A percentile compares a stretch with the other conserved stretches of the same genome.
These are phyloP conservation scores for Notocelia uddmanniana DNA, from an alignment of 2,888 invertebrate genomes.

Conservation along the genomic window DNA sequence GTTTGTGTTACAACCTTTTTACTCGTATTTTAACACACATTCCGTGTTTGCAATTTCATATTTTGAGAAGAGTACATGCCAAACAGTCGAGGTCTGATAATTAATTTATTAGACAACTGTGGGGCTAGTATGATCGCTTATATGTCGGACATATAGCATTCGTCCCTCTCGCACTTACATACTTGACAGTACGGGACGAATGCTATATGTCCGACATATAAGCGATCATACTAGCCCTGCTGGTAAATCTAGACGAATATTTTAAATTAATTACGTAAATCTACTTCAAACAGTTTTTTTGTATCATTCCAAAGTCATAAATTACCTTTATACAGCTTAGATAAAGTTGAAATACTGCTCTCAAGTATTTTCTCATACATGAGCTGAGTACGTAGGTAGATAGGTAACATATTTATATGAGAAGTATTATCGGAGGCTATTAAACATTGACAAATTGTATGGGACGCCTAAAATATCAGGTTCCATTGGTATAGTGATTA, in stretches of 20 bases:
- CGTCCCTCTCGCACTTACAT: too few species aligned
- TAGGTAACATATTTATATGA: slow-evolving; percentile 42
- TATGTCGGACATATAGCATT: too few species aligned
- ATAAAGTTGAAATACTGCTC: slow-evolving; percentile 48
- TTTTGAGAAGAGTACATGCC: not conserved
- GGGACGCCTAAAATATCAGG: slow-evolving; percentile 54
- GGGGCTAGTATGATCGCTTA: too few species aligned
- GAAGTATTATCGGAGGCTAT: slow-evolving; percentile 50
- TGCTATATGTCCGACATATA: too few species aligned
- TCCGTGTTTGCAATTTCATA: slow-evolving; percentile 1
- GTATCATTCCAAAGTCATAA: slow-evolving; percentile 33
- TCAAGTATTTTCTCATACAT: slow-evolving; percentile 47
- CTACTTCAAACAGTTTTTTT: slow-evolving; percentile 31
- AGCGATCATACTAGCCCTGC: too few species aligned
- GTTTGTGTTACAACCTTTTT: slow-evolving; percentile 19
- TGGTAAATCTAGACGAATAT: slow-evolving; percentile 32
- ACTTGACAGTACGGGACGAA: too few species aligned
- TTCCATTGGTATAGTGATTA: slow-evolving; percentile 57
- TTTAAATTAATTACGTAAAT: slow-evolving; percentile 32
- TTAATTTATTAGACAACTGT: slow-evolving; percentile 31
- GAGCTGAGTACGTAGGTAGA: slow-evolving; percentile 33
- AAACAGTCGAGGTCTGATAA: not conserved
- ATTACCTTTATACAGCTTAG: slow-evolving; percentile 42
- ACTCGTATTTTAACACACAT: slow-evolving; percentile 18
- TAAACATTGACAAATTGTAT: slow-evolving; percentile 59